Conservation (phyloP, 2,888 invertebrate genomes). For the Amblyjoppa fuscipennis region DNA sequence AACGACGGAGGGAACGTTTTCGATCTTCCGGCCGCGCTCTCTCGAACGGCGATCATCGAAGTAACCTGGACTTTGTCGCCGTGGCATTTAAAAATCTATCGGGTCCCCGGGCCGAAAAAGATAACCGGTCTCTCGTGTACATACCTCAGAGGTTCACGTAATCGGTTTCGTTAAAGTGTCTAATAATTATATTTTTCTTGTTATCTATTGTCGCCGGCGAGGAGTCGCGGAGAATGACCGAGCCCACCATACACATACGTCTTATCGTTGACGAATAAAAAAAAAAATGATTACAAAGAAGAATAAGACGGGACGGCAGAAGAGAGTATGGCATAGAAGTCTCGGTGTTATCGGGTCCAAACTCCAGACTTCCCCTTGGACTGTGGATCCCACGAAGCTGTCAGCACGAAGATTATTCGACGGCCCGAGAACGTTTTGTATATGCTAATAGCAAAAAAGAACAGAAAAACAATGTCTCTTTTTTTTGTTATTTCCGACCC, state of each 20-base stretch:
- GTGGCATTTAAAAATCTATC: neutral
- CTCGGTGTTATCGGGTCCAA: constrained; percentile 70
- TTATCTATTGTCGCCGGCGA: constrained; percentile 15
- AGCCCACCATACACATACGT: constrained; percentile 23
- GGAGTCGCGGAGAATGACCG: constrained; percentile 39
- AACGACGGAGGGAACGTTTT: neutral
- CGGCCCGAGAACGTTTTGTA: constrained; percentile 25
- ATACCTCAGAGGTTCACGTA: constrained; percentile 19
- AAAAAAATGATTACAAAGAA: constrained; percentile 49
- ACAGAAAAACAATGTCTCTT: neutral
- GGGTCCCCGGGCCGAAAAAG: neutral
- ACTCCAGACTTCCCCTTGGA: constrained; percentile 70
- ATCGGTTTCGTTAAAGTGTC: neutral
- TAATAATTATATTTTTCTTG: constrained; percentile 49
- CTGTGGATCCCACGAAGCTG: constrained; percentile 66
- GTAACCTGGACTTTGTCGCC: neutral
- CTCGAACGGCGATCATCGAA: neutral
- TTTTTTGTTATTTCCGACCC: neutral
- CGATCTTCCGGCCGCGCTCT: neutral
- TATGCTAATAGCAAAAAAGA: neutral
- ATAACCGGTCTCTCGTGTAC: constrained; percentile 27
- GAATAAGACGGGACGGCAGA: constrained; percentile 26
- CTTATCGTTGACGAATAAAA: constrained; percentile 28
- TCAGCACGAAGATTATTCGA: constrained; percentile 49
- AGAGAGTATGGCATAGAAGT: constrained; percentile 45